These are phyloP conservation scores for Chrysolina haemoptera DNA, from an alignment of 2,888 invertebrate species.

Conservation along the genomic window DNA sequence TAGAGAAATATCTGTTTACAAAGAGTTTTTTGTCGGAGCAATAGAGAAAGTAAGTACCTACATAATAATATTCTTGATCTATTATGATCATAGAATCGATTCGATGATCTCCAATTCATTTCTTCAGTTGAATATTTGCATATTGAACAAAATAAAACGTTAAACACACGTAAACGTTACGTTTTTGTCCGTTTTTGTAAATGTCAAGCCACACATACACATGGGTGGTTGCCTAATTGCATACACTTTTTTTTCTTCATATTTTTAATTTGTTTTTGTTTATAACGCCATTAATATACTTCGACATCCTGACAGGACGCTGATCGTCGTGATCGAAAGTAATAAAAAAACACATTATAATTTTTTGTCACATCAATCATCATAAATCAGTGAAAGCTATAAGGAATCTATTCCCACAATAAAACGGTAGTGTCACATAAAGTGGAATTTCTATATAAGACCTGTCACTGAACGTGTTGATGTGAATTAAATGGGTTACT, in stretches of 20 bases:
- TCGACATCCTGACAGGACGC: no score
- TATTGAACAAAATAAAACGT: conserved; percentile 19
- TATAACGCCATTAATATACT: no score
- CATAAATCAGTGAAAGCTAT: no score
- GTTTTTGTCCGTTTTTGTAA: conserved; percentile 24
- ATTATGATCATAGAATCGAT: conserved; percentile 29
- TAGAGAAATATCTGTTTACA: not conserved
- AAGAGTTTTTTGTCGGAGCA: conserved; percentile 26
- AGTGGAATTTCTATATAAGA: no score
- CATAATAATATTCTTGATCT: conserved; percentile 29
- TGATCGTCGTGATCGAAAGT: no score
- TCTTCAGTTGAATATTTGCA: conserved; percentile 27
- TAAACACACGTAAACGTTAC: conserved; percentile 11
- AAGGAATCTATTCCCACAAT: no score
- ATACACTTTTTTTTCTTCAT: conserved; percentile 7
- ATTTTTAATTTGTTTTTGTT: no score
- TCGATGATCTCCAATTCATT: conserved; percentile 24
- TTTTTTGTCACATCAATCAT: no score
- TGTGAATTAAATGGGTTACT: no score
- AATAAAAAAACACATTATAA: no score
- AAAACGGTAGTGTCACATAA: no score
- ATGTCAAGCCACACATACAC: conserved; percentile 21
- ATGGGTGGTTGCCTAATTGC: not conserved
- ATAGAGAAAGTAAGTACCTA: conserved; percentile 26
- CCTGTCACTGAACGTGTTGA: no score